A percentile compares a stretch with the other conserved stretches of the same genome.
Evolutionary conservation across 2,888 invertebrate species (phyloP).

Genomic region (Drosophila fungiperda): DNA sequence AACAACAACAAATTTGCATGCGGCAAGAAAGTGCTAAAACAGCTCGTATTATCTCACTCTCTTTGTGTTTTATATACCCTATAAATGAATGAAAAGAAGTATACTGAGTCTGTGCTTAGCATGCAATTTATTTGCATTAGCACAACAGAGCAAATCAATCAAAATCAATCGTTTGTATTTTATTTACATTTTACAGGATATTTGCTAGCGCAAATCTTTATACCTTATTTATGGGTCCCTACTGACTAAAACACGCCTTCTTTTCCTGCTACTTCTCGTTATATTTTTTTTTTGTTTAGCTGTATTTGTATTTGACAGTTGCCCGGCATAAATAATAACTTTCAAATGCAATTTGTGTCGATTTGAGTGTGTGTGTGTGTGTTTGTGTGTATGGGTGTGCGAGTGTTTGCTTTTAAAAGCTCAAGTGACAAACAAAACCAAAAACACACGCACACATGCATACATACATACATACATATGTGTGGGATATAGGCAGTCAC

Average conservation of each 20-base stretch:
- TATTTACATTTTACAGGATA: neutral
- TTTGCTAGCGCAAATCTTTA: neutral
- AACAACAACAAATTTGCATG: constrained; percentile 42
- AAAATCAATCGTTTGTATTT: neutral
- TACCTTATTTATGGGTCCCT: constrained; percentile 25
- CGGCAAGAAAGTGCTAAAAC: constrained; percentile 42
- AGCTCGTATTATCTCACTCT: neutral
- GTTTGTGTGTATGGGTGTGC: constrained; percentile 48
- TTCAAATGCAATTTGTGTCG: constrained; percentile 78
- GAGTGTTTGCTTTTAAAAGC: constrained; percentile 47
- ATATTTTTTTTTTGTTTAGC: constrained; percentile 22
- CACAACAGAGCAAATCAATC: neutral
- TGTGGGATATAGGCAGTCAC: constrained; percentile 47
- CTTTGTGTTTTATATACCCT: neutral
- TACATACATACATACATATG: constrained; percentile 6
- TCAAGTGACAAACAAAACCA: constrained; percentile 49
- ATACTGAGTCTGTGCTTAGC: neutral
- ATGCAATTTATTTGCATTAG: neutral
- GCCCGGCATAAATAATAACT: constrained; percentile 76
- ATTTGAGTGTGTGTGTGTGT: constrained; percentile 58
- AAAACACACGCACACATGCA: constrained; percentile 14
- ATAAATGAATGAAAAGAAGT: neutral
- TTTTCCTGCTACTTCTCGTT: neutral
- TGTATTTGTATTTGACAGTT: constrained; percentile 47
- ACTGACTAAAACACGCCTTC: constrained; percentile 17